Evolutionary conservation across 2,113 vertebrate genomes (phyloP).

Genomic region (Sula dactylatra): DNA sequence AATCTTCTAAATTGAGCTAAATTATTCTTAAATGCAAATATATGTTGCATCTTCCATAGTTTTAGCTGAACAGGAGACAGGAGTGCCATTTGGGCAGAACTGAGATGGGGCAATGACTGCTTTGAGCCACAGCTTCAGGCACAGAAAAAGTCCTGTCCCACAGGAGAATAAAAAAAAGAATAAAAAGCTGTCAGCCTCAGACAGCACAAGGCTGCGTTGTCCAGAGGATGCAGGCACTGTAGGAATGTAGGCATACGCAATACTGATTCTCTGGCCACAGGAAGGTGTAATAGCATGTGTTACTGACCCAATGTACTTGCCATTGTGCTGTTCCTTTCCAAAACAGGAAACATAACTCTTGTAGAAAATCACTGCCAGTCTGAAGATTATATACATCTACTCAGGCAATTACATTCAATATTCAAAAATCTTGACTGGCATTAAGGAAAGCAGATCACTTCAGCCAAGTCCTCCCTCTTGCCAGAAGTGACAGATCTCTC

Average conservation of each 20-base stretch:
- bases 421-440: background rate
- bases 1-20: background rate
- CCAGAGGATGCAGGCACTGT: too few species aligned
- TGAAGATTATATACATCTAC: background rate
- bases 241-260: background rate
- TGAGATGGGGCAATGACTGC: background rate
- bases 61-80: background rate
- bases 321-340: background rate
- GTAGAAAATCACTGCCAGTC: background rate
- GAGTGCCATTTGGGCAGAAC: background rate
- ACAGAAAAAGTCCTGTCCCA: background rate
- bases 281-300: background rate
- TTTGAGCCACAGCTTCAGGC: background rate
- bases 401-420: background rate
- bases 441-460: background rate
- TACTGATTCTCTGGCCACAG: background rate
- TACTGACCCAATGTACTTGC: accelerated
- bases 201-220: background rate
- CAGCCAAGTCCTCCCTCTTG: background rate
- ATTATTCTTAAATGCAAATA: background rate
- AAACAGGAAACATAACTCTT: background rate
- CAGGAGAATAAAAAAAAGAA: background rate
- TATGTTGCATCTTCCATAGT: background rate
- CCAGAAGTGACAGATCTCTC: background rate
- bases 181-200: background rate